Evolutionary conservation across 1,140 invertebrate genomes (phyloP).

Genomic region (Trinorchestia longiramus): DNA sequence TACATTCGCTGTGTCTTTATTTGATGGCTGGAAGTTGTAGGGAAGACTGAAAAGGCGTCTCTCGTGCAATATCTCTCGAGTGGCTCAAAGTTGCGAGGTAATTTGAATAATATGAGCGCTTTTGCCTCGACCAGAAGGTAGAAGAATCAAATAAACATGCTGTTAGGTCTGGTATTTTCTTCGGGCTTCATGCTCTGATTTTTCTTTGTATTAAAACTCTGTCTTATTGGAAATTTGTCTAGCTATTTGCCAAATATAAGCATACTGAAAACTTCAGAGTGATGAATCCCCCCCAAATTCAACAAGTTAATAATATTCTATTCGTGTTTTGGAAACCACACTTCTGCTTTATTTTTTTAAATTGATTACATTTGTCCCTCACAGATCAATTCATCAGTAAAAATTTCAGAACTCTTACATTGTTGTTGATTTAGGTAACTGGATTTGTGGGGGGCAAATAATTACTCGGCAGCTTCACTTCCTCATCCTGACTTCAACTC

Average conservation of each 20-base stretch:
- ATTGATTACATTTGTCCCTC: background rate
- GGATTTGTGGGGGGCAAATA: background rate
- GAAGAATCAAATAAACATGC: background rate
- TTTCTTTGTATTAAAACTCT: background rate
- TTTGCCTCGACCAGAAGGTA: background rate
- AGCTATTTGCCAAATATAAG: background rate
- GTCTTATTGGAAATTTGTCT: background rate
- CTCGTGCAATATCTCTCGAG: background rate
- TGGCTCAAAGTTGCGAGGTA: background rate
- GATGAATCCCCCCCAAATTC: no score
- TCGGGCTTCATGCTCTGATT: background rate
- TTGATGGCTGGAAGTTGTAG: background rate
- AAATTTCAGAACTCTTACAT: background rate
- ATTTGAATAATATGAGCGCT: constrained; percentile 1
- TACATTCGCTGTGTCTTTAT: constrained; percentile 1
- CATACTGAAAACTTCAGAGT: background rate
- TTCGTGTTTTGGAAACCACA: no score
- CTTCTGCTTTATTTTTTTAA: background rate
- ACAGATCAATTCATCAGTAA: background rate
- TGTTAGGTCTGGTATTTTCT: background rate
- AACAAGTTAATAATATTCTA: no score
- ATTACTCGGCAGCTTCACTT: background rate
- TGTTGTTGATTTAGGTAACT: background rate
- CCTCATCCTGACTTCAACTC: background rate
- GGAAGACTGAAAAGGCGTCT: background rate